These are phyloP conservation scores for Drosophila bocki DNA, from an alignment of 1,140 invertebrate genomes.

Conservation along the genomic window DNA sequence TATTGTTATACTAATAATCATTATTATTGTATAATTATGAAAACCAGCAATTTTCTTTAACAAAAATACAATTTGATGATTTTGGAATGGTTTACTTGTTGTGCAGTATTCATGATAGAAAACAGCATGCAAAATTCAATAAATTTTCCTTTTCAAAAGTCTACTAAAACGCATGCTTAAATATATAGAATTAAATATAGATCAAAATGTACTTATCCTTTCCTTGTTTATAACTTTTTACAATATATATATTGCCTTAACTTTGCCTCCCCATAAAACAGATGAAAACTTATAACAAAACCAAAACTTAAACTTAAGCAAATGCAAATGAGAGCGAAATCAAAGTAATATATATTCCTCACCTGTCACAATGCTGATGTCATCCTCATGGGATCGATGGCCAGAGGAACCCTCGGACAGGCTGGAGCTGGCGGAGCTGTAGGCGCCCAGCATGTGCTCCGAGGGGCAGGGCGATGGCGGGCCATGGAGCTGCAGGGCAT, in stretches of 20 bases:
- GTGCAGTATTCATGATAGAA: constrained; percentile 4
- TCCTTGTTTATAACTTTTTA: neutral
- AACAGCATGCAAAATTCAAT: constrained; percentile 6
- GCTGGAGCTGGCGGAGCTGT: constrained; percentile 95
- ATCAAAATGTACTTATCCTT: constrained; percentile 26
- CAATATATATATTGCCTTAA: constrained; percentile 12
- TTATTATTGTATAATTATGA: no score
- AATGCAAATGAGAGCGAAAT: constrained; percentile 40
- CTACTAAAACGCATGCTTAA: constrained; percentile 23
- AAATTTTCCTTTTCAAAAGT: neutral
- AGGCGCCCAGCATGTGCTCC: constrained; percentile 89
- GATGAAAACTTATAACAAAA: constrained; percentile 22
- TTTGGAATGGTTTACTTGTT: neutral
- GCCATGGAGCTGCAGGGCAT: constrained; percentile 83
- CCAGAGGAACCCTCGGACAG: constrained; percentile 92
- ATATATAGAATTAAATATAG: constrained; percentile 1
- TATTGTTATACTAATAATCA: no score
- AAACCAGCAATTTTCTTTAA: no score
- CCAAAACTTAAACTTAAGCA: constrained; percentile 12
- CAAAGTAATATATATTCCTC: constrained; percentile 63
- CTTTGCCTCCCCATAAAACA: constrained; percentile 4
- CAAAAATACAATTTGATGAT: neutral
- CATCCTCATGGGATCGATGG: constrained; percentile 90
- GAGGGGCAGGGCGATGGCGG: constrained; percentile 94
- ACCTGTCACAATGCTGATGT: constrained; percentile 96